These are phyloP conservation scores for Archivesica marissinica DNA, from an alignment of 1,140 invertebrate species.

Conservation along the genomic window DNA sequence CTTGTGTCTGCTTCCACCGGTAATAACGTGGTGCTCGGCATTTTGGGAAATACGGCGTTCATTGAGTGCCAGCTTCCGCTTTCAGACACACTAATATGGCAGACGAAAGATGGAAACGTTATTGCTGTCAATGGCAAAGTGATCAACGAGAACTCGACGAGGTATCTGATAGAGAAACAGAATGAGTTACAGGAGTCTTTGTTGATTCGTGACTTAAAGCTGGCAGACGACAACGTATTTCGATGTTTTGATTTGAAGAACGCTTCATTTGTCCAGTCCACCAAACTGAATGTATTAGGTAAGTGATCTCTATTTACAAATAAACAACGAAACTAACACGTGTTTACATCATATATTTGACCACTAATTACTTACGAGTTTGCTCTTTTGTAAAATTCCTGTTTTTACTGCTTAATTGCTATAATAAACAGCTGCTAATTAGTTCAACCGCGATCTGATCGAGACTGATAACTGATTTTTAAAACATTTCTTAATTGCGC, in stretches of 20 bases:
- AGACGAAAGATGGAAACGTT: slow-evolving; percentile 31
- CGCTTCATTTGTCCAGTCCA: slow-evolving; percentile 6
- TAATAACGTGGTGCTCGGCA: slow-evolving; percentile 45
- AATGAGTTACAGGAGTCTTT: slow-evolving; percentile 49
- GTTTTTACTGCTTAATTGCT: too few species aligned
- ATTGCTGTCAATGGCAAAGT: slow-evolving; percentile 64
- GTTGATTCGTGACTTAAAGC: slow-evolving; percentile 56
- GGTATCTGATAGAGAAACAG: slow-evolving; percentile 53
- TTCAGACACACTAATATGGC: slow-evolving; percentile 57
- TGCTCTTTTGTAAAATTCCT: too few species aligned
- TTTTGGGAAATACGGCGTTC: slow-evolving; percentile 50
- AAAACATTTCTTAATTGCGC: too few species aligned
- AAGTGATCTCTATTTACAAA: slow-evolving; percentile 23
- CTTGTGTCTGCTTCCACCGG: neutral
- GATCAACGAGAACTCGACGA: slow-evolving; percentile 53
- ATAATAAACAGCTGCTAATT: too few species aligned
- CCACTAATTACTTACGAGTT: too few species aligned
- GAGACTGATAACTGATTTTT: too few species aligned
- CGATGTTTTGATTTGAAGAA: slow-evolving; percentile 63
- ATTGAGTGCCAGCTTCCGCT: slow-evolving; percentile 60
- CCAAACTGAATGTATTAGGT: slow-evolving; percentile 69
- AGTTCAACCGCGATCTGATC: too few species aligned
- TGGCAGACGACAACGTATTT: slow-evolving; percentile 65
- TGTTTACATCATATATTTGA: too few species aligned
- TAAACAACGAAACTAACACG: too few species aligned